Base-by-base conservation (phyloP, 2,113 vertebrate species). In the Psilopsiagon aymara region DNA sequence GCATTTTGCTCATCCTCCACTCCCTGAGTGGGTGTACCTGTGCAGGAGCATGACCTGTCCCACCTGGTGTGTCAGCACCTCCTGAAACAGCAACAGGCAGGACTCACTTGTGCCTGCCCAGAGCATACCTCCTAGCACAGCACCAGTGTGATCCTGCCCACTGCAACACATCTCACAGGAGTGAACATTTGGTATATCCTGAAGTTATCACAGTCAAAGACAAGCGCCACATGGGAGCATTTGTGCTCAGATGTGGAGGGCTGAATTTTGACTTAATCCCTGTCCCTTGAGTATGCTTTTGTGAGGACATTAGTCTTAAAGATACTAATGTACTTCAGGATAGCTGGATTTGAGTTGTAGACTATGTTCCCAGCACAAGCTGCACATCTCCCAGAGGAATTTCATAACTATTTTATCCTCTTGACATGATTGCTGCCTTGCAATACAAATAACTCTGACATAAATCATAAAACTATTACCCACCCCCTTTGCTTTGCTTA, bases 221-320 rank as follows among this genome's bases (percentile, higher is more conserved):
- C 11, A 17, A 14, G 0, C 0, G 31, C 39, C 4, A 0, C 0
- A 9, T 24, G 46, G 69, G 55, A 73, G 35, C 13, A 39, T 19
- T 41, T 7, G 1, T 35, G 8, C 39, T 23, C 1, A 4, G 53
- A 7, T n/a, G 29, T 8, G 31, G 11, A 39, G 10, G 55, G 68
- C 4, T 78, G 68, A 55, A 81, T 18, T 51, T 78, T 1, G 11
- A 3, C 51, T 67, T 25, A 31, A 11, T 3, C 43, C 71, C 52
- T 27, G 21, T 44, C 41, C 71, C 60, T 63, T 39, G 18, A 0
- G 1, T 11, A 76, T 49, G 63, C 10, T 21, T 20, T 28, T 37
- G 23, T 43, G 46, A 41, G 35, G 37, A 16, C 20, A 20, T 13
- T 21, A 44, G 59, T 37, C 76, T 82, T 86, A n/a, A 15, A 37